phyloP scores from a whole-genome alignment of 2,888 invertebrate genomes.

The Pristionchus entomophagus region DNA sequence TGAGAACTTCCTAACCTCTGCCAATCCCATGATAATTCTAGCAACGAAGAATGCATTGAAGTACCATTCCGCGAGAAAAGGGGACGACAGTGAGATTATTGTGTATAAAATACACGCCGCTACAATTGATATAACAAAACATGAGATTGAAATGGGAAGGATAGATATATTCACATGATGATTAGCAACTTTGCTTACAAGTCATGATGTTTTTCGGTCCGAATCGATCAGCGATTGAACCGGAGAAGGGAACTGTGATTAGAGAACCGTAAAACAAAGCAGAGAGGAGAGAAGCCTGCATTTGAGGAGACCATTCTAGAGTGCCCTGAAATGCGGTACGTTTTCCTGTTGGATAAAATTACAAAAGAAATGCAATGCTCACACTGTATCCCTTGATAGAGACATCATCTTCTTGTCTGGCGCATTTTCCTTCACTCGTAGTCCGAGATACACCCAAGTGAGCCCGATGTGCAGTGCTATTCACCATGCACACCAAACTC shows the following conservation, averaged over 20 bases:
- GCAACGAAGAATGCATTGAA: not conserved
- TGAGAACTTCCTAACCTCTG: not conserved
- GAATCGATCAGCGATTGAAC: slow-evolving; percentile 64
- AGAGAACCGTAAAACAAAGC: slow-evolving; percentile 68
- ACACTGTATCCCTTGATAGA: not conserved
- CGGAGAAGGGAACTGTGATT: slow-evolving; percentile 59
- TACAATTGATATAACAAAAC: not conserved
- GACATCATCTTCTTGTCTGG: not conserved
- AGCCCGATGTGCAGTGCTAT: slow-evolving; percentile 53
- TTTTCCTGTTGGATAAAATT: too few relatives aligned
- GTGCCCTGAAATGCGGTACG: slow-evolving; percentile 60
- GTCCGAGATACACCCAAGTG: not conserved
- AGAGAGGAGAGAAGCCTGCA: slow-evolving; percentile 62
- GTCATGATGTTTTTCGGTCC: slow-evolving; percentile 59
- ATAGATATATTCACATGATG: not conserved
- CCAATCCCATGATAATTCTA: slow-evolving; percentile 4
- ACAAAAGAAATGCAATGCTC: not conserved
- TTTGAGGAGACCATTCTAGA: slow-evolving; percentile 59
- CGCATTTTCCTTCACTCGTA: not conserved
- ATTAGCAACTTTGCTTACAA: too few relatives aligned
- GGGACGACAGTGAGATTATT: not conserved
- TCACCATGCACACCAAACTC: slow-evolving; percentile 67
- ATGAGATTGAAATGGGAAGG: not conserved
- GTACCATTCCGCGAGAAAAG: not conserved
- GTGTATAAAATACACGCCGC: not conserved